A percentile compares a stretch with the other conserved stretches of the same genome.
phyloP scores from a whole-genome alignment of 2,113 vertebrate genomes.

The Neomonachus schauinslandi region DNA sequence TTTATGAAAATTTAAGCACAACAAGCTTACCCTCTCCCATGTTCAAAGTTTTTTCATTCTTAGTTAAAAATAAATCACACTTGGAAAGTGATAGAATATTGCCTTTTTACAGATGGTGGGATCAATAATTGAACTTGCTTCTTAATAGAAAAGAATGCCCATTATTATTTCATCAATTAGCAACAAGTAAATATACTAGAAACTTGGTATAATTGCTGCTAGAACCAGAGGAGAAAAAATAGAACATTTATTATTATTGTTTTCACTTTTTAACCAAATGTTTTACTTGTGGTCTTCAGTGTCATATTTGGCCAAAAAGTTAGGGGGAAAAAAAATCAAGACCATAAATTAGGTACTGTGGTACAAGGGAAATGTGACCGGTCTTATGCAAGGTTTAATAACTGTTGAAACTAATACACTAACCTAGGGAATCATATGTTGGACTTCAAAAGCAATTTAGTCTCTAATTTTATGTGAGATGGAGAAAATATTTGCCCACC shows the following conservation, averaged over 20 bases:
- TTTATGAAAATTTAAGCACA: constrained; percentile 72
- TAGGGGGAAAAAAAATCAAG: background rate
- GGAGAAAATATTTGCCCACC: background rate
- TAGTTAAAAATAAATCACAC: constrained; percentile 77
- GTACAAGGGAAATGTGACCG: background rate
- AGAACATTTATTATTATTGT: background rate
- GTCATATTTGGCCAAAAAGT: background rate
- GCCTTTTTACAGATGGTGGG: constrained; percentile 62
- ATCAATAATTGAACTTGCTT: constrained; percentile 88
- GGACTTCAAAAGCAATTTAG: background rate
- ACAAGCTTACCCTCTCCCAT: constrained; percentile 64
- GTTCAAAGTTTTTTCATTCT: constrained; percentile 68
- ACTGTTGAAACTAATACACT: constrained; percentile 37
- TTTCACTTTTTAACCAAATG: constrained; percentile 9
- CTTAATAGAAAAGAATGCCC: constrained; percentile 56
- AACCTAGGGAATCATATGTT: background rate
- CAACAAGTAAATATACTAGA: constrained; percentile 54
- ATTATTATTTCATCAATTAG: constrained; percentile 64
- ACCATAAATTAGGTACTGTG: background rate
- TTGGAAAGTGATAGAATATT: constrained; percentile 61
- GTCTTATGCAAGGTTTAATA: background rate
- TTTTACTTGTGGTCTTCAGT: constrained; percentile 24
- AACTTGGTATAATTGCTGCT: background rate
- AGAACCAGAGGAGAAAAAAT: background rate
- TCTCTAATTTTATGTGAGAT: constrained; percentile 51